A percentile compares a stretch with the other conserved stretches of the same genome.
phyloP scores from a whole-genome alignment of 1,140 invertebrate species.

The Trialeurodes vaporariorum region DNA sequence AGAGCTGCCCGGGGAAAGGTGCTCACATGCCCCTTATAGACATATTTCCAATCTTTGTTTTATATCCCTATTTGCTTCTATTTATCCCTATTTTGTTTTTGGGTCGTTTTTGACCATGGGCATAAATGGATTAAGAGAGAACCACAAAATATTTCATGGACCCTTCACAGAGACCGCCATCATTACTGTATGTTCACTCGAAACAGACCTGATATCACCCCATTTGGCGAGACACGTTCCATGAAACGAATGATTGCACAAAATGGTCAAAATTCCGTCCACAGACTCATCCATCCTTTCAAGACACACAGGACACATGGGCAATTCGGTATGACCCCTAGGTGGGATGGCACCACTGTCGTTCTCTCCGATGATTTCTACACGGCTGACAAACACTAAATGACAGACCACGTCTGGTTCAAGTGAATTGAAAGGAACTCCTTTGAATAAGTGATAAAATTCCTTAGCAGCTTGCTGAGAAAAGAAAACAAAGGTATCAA shows the following conservation, averaged over 20 bases:
- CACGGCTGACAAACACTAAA: slow-evolving; percentile 86
- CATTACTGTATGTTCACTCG: too few relatives aligned
- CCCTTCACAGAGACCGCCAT: too few relatives aligned
- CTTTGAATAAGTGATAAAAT: slow-evolving; percentile 90
- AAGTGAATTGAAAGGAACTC: slow-evolving; percentile 79
- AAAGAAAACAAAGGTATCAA: slow-evolving; percentile 35
- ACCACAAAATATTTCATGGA: too few relatives aligned
- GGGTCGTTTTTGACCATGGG: too few relatives aligned
- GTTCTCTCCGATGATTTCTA: slow-evolving; percentile 63
- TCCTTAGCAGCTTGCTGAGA: slow-evolving; percentile 65
- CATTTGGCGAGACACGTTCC: slow-evolving; percentile 88
- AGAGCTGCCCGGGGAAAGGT: too few relatives aligned
- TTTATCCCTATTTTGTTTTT: too few relatives aligned
- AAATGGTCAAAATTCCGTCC: slow-evolving; percentile 91
- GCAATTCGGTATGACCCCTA: slow-evolving; percentile 80
- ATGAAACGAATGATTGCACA: slow-evolving; percentile 98
- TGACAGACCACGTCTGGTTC: slow-evolving; percentile 84
- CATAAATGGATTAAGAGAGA: too few relatives aligned
- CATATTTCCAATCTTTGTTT: too few relatives aligned
- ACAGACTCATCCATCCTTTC: slow-evolving; percentile 98
- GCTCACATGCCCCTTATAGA: too few relatives aligned
- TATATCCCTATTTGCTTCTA: too few relatives aligned
- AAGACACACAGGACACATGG: slow-evolving; percentile 93
- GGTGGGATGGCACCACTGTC: slow-evolving; percentile 51
- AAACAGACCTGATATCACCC: slow-evolving; percentile 68